These are phyloP conservation scores for Hyphantria cunea DNA, from an alignment of 1,140 invertebrate genomes.

Conservation along the genomic window DNA sequence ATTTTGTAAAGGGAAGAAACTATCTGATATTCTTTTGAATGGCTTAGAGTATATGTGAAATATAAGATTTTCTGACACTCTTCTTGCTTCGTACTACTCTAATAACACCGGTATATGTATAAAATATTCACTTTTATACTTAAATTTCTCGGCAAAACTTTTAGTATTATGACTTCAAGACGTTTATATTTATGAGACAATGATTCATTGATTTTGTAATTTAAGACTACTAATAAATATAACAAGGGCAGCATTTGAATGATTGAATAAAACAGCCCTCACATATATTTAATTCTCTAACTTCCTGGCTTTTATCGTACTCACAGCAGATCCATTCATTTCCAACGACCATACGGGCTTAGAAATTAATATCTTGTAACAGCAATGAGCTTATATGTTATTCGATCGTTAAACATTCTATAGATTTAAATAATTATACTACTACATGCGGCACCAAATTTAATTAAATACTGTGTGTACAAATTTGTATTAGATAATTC, in stretches of 20 bases:
- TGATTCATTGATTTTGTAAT: neutral
- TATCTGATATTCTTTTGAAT: neutral
- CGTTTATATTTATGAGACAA: too few relatives aligned
- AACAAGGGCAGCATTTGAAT: conserved; percentile 12
- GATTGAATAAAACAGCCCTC: conserved; percentile 2
- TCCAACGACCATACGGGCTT: neutral
- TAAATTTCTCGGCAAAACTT: too few relatives aligned
- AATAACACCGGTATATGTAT: too few relatives aligned
- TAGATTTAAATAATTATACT: conserved; percentile 8
- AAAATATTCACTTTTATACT: too few relatives aligned
- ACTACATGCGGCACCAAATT: neutral
- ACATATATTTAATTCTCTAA: conserved; percentile 2
- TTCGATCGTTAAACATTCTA: conserved; percentile 8
- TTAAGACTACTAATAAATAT: neutral
- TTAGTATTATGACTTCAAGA: too few relatives aligned
- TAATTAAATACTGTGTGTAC: conserved; percentile 9
- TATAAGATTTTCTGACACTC: neutral
- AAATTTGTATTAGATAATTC: conserved; percentile 2
- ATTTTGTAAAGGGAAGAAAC: neutral
- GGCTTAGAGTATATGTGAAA: neutral
- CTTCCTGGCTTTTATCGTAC: conserved; percentile 20
- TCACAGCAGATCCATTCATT: conserved; percentile 20
- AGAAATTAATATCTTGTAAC: conserved; percentile 5
- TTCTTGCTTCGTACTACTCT: neutral
- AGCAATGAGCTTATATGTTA: conserved; percentile 9